These are phyloP conservation scores for Uropetala carovei DNA, from an alignment of 2,888 invertebrate species.

Conservation along the genomic window DNA sequence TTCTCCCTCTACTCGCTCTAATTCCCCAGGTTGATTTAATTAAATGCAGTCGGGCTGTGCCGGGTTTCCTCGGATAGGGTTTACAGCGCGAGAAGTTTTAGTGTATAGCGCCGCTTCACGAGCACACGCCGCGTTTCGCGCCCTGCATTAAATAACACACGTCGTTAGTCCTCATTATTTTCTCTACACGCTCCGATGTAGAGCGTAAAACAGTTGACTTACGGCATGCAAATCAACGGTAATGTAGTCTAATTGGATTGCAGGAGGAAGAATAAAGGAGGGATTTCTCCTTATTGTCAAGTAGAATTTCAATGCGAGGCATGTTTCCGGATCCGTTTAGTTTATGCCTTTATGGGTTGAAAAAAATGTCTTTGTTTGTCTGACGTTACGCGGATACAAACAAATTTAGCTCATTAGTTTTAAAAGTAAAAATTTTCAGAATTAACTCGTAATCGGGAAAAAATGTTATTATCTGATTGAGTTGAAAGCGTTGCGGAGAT, in stretches of 20 bases:
- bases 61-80: neutral
- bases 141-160: slow-evolving; percentile 58
- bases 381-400: no score
- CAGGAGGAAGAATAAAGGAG: neutral
- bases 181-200: slow-evolving; percentile 33
- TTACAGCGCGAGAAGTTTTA: slow-evolving; percentile 45
- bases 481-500: no score
- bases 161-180: slow-evolving; percentile 26
- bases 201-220: slow-evolving; percentile 61
- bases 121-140: neutral
- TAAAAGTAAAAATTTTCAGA: no score
- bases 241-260: slow-evolving; percentile 62
- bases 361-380: no score
- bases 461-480: no score
- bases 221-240: slow-evolving; percentile 49
- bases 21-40: slow-evolving; percentile 39
- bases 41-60: slow-evolving; percentile 47
- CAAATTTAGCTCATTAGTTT: no score
- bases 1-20: neutral
- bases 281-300: neutral
- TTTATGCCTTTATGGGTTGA: neutral
- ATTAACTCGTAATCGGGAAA: no score
- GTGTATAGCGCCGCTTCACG: neutral
- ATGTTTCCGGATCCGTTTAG: neutral
- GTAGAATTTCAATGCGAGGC: neutral